These are phyloP conservation scores for Netelia fuscicornis DNA, from an alignment of 2,888 invertebrate species.

Conservation along the genomic window DNA sequence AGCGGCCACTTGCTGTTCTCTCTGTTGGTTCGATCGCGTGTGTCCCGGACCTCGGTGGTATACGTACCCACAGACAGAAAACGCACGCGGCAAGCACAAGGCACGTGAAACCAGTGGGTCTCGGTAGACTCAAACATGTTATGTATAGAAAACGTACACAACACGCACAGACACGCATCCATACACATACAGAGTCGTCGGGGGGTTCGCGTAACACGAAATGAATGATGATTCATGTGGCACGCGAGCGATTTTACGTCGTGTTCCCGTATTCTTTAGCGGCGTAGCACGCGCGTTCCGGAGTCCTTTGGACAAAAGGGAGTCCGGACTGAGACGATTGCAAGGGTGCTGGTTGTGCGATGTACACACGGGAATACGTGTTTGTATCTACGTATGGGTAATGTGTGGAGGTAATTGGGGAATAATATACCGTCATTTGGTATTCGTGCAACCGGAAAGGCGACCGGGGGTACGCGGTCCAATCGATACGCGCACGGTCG, in stretches of 20 bases:
- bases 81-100: slow-evolving; percentile 54
- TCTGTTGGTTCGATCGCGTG: slow-evolving; percentile 53
- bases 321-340: slow-evolving; percentile 50
- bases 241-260: slow-evolving; percentile 81
- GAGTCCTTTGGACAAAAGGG: slow-evolving; percentile 31
- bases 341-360: slow-evolving; percentile 30
- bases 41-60: not conserved
- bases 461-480: slow-evolving; percentile 63
- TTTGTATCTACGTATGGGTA: slow-evolving; percentile 28
- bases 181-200: slow-evolving; percentile 23
- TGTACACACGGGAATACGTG: slow-evolving; percentile 1
- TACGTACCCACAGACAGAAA: slow-evolving; percentile 16
- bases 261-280: slow-evolving; percentile 77
- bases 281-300: slow-evolving; percentile 66
- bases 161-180: slow-evolving; percentile 1
- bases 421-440: slow-evolving; percentile 81
- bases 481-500: slow-evolving; percentile 72
- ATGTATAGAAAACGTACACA: not conserved
- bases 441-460: slow-evolving; percentile 79
- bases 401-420: slow-evolving; percentile 76
- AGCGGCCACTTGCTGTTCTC: slow-evolving; percentile 67
- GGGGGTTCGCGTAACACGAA: slow-evolving; percentile 78
- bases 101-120: slow-evolving; percentile 32
- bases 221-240: slow-evolving; percentile 83
- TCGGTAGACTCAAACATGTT: not conserved